Base-by-base conservation (phyloP, 2,113 vertebrate species). In the Smithornis capensis region DNA sequence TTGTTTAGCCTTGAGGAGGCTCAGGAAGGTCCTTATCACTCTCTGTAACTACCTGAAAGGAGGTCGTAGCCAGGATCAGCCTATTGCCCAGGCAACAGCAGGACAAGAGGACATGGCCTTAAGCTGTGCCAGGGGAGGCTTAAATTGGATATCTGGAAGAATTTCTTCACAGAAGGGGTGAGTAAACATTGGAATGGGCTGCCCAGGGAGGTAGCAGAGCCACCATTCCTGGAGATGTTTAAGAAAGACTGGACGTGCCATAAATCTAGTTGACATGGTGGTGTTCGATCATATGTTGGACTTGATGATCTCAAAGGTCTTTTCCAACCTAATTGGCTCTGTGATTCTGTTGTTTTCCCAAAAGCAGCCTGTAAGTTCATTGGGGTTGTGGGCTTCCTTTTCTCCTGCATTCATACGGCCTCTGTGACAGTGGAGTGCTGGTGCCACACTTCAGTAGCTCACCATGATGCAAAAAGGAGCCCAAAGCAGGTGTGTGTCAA, bases 381-480 rank as follows among this genome's bases (percentile, higher is more conserved):
- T 7, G 14, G 10, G 16, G 19, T 8, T 19, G 12, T 4, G 15
- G 9, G 5, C 23, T 21, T 31, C 17, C 28, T 62, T 59, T 38
- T 19, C 3, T 27, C 33, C 65, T 14, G 37, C 25, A 7, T 10
- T 64, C 22, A 40, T 5, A n/a, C 35, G 38, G 52, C 28, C 52
- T 12, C 59, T 28, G n/a, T 0, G 1, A 7, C 67, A 35, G 37
- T 1, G 0, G 7, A 29, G 23, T 2, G 13, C 29, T 9, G 45
- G 35, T 25, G n/a, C 14, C 4, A 0, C 3, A 16, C 44, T 29
- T 38, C 1, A 1, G 15, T 2, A 47, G 13, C 27, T 33, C 56
- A 38, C 9, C 45, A 10, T 0, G 49, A n/a, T 5, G 29, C 38
- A 29, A 53, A 65, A 42, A 29, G 14, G 14, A 71, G 23, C 38